Evolutionary conservation across 2,113 vertebrate genomes (phyloP), one percentile per base, ranked within the genome.

Genomic region (Varanus salvator): DNA sequence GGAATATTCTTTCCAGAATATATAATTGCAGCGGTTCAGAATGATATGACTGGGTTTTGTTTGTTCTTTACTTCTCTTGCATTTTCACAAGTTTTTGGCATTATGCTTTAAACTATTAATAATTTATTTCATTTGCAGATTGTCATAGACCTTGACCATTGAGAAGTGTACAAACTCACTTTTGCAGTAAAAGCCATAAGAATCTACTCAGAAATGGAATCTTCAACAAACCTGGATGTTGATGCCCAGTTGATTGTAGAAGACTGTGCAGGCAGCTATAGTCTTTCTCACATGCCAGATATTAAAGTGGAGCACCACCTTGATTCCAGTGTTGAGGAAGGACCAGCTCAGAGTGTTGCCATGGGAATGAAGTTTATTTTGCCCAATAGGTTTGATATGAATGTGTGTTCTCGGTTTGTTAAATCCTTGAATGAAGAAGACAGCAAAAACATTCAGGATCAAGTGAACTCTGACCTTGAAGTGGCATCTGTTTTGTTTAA

Each of bases 381-480:
- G 91, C 99, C 99, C 64, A 99, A 99, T 78, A 98, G 99, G 95
- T 99, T 99, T 93, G 99, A 99, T 94, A 99, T 99, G 99, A 99
- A 99, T 0, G 99, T 99, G n/a, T 99, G 99, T 93, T 99, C 98
- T 0, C 98, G 99, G 38, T 99, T 99, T 94, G 99, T 99, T 76
- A 99, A 99, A 91, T 99, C 99, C 2, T 96, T 99, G 75, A 99
- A 99, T 76, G 99, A 99, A 93, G 99, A 99, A 90, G 99, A 99
- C 57, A 99, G 99, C 95, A 99, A 99, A 98, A 99, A 99, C 93
- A 99, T 99, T 95, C 99, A 99, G 95, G 99, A 99, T 96, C 99
- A 99, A 95, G 99, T 99, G 90, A 99, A 99, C 96, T 99, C 99
- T 34, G 99, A 99, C 92, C 97, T 99, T 92, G 99, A 99, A 96